Evolutionary conservation across 2,113 vertebrate species (phyloP).

Genomic region (Pseudolaguvia tuberculata): DNA sequence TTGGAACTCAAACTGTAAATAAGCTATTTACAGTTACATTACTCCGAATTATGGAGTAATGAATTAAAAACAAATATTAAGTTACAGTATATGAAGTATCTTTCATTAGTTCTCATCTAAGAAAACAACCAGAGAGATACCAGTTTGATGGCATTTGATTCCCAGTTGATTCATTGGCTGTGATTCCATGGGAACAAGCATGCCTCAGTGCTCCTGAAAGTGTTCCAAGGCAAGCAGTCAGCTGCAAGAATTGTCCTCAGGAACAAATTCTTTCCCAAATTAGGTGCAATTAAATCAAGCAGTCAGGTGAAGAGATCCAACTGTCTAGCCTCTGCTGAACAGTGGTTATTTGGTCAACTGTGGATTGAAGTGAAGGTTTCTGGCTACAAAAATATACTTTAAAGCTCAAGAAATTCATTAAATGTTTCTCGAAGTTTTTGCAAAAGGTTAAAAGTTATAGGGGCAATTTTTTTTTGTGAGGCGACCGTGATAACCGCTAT

Average conservation of each 20-base stretch:
- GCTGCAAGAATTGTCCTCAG: slow-evolving; percentile 27
- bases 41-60: too few species aligned
- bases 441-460: neutral
- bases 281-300: slow-evolving; percentile 43
- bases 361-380: slow-evolving; percentile 22
- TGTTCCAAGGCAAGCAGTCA: slow-evolving; percentile 25
- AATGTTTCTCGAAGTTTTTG: neutral
- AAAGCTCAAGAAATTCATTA: neutral
- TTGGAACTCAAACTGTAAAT: too few species aligned
- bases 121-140: neutral
- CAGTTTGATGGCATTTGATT: slow-evolving; percentile 4
- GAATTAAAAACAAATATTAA: too few species aligned
- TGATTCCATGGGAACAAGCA: slow-evolving; percentile 18
- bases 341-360: slow-evolving; percentile 29
- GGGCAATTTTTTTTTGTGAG: neutral
- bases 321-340: slow-evolving; percentile 9
- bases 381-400: slow-evolving; percentile 6
- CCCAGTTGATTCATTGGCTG: neutral
- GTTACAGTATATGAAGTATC: too few species aligned
- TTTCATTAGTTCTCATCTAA: neutral
- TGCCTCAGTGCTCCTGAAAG: slow-evolving; percentile 24
- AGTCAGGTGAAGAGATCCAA: slow-evolving; percentile 40
- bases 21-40: too few species aligned
- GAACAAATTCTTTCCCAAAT: slow-evolving; percentile 27
- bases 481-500: neutral